Base-by-base conservation (phyloP, 2,113 vertebrate species). In the Hypanus sabinus region DNA sequence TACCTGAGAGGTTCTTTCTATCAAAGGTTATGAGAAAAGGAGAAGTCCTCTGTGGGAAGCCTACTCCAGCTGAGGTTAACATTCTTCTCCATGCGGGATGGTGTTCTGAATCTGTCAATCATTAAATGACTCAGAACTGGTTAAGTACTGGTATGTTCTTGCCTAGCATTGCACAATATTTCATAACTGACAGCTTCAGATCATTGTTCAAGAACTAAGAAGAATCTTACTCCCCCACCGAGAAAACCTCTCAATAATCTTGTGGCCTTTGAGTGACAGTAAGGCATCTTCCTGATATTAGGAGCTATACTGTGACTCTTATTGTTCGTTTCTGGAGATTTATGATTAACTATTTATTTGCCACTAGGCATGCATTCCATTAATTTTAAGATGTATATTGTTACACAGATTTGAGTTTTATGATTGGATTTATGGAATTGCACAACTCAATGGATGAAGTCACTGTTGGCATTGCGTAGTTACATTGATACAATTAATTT, bases 21-120 rank as follows among this genome's bases (percentile, higher is more conserved):
- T 90, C n/a, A 90, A 90, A 90, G 30, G 57, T 65, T 90, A 65
- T 33, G n/a, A 33, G 60, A 33, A 20, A 90, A 90, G 30, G 60
- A 20, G 60, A 68, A 14, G 46, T 65, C 5, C 85, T 33, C 85
- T 65, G 85, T 20, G 30, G 30, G 85, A 90, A 90, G 36, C 14
- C 18, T 16, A 2, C 60, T 90, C 30, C 30, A 65, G 12, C 60
- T 65, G 60, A 16, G 30, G 1, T 90, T 60, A 60, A 24, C 55
- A 60, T 87, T 65, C 60, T 14, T 90, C 30, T 65, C 85, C n/a
- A 65, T 18, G 85, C 55, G 6, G 27, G 57, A 62, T 88, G 60
- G 60, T 68, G 85, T 90, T 90, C 30, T 20, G 5, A 90, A 65
- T 65, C 85, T 90, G 60, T 90, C 85, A 33, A 90, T 90, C 85